A percentile compares a stretch with the other conserved stretches of the same genome.
Evolutionary conservation across 1,140 invertebrate genomes (phyloP).

Genomic region (Ditylenchus dipsaci): DNA sequence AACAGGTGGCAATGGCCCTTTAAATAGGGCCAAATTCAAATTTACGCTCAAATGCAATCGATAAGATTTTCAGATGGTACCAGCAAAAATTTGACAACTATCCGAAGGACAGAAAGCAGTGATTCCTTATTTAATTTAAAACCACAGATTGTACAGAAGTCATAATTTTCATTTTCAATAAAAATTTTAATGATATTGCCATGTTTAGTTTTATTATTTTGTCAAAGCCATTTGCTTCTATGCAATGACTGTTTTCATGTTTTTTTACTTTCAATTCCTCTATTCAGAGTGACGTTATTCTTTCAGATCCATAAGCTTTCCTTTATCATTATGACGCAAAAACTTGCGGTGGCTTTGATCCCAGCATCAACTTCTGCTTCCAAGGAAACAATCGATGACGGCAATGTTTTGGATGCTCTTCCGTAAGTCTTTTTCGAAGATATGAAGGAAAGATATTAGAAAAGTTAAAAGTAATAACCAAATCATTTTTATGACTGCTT

Average conservation of each 20-base stretch:
- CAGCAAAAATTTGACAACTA: slow-evolving; percentile 60
- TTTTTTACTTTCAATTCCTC: not conserved
- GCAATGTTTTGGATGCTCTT: slow-evolving; percentile 19
- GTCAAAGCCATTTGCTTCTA: no score
- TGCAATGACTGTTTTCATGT: not conserved
- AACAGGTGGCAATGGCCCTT: no score
- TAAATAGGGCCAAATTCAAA: no score
- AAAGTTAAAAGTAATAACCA: not conserved
- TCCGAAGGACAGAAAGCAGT: slow-evolving; percentile 60
- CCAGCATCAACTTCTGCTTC: not conserved
- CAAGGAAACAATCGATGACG: not conserved
- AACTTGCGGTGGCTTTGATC: not conserved
- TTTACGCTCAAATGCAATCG: no score
- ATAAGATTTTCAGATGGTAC: slow-evolving; percentile 58
- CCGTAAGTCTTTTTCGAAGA: not conserved
- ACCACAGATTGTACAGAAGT: not conserved
- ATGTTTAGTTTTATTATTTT: not conserved
- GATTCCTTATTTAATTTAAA: slow-evolving; percentile 60
- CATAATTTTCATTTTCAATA: not conserved
- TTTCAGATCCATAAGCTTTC: not conserved
- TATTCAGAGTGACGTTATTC: not conserved
- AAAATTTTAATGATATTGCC: not conserved
- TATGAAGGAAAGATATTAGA: not conserved
- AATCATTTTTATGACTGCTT: no score
- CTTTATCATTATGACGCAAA: not conserved